Evolutionary conservation across 2,888 invertebrate genomes (phyloP).

Genomic region (Marasmarcha lunaedactyla): DNA sequence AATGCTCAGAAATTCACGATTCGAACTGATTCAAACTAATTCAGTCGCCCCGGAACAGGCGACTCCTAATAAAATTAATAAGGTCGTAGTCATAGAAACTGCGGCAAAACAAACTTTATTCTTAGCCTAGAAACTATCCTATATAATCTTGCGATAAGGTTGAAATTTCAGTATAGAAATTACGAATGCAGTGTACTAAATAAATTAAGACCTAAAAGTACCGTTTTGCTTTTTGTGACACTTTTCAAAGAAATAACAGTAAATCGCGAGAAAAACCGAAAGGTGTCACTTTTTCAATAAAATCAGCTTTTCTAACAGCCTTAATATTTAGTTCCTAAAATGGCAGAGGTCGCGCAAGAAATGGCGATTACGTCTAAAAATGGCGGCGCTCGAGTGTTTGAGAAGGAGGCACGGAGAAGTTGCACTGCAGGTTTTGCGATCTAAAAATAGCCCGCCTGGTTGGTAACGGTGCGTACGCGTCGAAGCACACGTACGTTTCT

Average conservation of each 20-base stretch:
- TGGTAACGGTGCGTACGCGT: conserved; percentile 44
- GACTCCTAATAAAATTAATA: conserved; percentile 20
- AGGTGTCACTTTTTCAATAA: too few species aligned
- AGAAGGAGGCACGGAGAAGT: conserved; percentile 25
- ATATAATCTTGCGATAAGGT: too few species aligned
- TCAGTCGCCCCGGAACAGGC: conserved; percentile 11
- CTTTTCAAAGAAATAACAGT: too few species aligned
- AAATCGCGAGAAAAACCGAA: too few species aligned
- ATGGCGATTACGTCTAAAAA: conserved; percentile 22
- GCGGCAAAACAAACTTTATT: conserved; percentile 22
- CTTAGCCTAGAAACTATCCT: conserved; percentile 1
- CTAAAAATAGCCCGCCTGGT: conserved; percentile 44
- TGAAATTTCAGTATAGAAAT: too few species aligned
- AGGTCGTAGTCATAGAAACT: conserved; percentile 25
- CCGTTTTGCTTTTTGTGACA: too few species aligned
- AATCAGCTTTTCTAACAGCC: too few species aligned
- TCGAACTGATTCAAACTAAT: too few species aligned
- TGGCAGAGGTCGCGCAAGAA: conserved; percentile 23
- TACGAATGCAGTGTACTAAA: too few species aligned
- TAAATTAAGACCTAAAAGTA: too few species aligned
- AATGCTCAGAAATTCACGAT: too few species aligned
- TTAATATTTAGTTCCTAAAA: too few species aligned
- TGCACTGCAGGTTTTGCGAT: conserved; percentile 36
- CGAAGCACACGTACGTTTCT: conserved; percentile 44
- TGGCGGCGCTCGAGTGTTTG: conserved; percentile 23